Conservation (phyloP, 2,797 vertebrate species). For the Anguilla marmorata region DNA sequence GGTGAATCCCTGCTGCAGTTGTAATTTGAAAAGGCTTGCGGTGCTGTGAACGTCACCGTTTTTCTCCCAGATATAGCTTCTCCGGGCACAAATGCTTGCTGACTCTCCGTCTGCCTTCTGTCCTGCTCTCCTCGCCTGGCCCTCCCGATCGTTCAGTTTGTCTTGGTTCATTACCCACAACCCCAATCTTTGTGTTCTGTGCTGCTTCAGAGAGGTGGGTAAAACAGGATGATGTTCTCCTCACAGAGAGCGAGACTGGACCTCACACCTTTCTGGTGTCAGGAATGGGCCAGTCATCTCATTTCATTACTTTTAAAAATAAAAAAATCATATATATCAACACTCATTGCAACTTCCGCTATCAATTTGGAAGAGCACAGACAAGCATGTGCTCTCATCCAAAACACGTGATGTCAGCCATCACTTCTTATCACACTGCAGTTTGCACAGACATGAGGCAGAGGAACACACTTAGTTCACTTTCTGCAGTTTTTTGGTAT, state of each 20-base stretch:
- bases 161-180: background rate
- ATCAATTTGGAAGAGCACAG: too few relatives aligned
- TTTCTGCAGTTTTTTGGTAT: too few relatives aligned
- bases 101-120: constrained; percentile 4
- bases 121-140: background rate
- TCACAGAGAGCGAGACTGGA: background rate
- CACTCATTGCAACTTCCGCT: too few relatives aligned
- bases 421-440: too few relatives aligned
- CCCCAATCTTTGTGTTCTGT: background rate
- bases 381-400: too few relatives aligned
- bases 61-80: constrained; percentile 62
- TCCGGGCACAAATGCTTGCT: constrained; percentile 43
- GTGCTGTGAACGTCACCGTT: constrained; percentile 55
- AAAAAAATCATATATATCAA: too few relatives aligned
- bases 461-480: too few relatives aligned
- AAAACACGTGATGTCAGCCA: too few relatives aligned
- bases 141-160: constrained; percentile 11
- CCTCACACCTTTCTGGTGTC: background rate
- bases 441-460: too few relatives aligned
- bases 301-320: background rate
- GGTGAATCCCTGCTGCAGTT: constrained; percentile 63
- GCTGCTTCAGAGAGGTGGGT: background rate
- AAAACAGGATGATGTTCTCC: background rate
- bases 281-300: background rate
- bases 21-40: constrained; percentile 59